Conservation (phyloP, 1,140 invertebrate species). For the Apis laboriosa region DNA sequence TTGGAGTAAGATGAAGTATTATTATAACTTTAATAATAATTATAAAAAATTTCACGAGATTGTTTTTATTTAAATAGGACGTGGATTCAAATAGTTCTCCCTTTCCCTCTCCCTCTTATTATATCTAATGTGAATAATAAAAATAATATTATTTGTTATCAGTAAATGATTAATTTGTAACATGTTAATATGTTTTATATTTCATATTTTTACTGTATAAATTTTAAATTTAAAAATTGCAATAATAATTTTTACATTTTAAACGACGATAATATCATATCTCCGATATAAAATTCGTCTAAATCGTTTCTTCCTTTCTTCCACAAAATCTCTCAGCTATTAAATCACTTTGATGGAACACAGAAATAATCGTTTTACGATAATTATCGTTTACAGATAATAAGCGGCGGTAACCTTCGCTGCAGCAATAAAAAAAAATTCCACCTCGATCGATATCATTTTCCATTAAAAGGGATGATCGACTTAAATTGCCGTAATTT, state of each 20-base stretch:
- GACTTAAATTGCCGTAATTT: background rate
- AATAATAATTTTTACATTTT: no score
- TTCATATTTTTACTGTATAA: no score
- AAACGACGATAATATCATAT: background rate
- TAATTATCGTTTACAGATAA: background rate
- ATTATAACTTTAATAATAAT: background rate
- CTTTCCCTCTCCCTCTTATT: background rate
- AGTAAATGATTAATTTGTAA: no score
- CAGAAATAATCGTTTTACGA: background rate
- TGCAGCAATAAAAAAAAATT: background rate
- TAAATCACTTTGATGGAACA: background rate
- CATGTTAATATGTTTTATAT: no score
- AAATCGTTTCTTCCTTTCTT: background rate
- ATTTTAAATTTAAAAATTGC: no score
- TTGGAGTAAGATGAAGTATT: background rate
- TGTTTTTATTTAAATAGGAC: background rate
- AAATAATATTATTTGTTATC: background rate
- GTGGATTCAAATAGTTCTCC: background rate
- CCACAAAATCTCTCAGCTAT: background rate
- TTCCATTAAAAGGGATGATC: background rate
- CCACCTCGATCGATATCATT: background rate
- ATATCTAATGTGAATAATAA: no score
- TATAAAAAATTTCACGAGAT: background rate
- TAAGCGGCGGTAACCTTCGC: background rate
- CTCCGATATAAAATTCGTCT: background rate